Conservation (phyloP, 2,888 invertebrate species). For the Ormia ochracea region DNA sequence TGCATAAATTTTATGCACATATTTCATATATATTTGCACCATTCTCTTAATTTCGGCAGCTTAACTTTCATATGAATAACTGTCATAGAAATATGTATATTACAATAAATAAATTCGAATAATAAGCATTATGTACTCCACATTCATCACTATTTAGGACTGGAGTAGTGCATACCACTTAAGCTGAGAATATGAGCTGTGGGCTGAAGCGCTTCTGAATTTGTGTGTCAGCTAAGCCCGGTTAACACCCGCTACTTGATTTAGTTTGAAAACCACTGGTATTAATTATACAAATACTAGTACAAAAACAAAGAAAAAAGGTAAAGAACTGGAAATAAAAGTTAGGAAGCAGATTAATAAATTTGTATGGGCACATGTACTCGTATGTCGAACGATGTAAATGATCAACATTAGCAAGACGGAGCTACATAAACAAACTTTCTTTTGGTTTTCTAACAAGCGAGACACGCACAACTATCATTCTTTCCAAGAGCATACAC, state of each 20-base stretch:
- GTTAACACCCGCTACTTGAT: constrained; percentile 68
- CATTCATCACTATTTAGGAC: no score
- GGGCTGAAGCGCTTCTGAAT: constrained; percentile 68
- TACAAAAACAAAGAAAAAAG: background rate
- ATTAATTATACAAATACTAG: constrained; percentile 63
- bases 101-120: no score
- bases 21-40: no score
- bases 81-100: no score
- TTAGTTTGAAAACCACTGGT: constrained; percentile 64
- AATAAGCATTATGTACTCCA: no score
- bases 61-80: no score
- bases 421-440: constrained; percentile 11
- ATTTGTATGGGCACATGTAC: constrained; percentile 5
- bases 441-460: constrained; percentile 17
- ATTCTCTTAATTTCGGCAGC: no score
- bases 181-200: constrained; percentile 39
- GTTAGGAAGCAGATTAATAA: background rate
- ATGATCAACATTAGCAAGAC: background rate
- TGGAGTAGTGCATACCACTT: background rate
- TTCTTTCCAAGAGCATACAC: no score
- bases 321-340: constrained; percentile 4
- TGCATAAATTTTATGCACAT: no score
- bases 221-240: constrained; percentile 68
- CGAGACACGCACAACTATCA: background rate
- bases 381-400: background rate